These are phyloP conservation scores for Drosophila dunni DNA, from an alignment of 1,140 invertebrate species.

Conservation along the genomic window DNA sequence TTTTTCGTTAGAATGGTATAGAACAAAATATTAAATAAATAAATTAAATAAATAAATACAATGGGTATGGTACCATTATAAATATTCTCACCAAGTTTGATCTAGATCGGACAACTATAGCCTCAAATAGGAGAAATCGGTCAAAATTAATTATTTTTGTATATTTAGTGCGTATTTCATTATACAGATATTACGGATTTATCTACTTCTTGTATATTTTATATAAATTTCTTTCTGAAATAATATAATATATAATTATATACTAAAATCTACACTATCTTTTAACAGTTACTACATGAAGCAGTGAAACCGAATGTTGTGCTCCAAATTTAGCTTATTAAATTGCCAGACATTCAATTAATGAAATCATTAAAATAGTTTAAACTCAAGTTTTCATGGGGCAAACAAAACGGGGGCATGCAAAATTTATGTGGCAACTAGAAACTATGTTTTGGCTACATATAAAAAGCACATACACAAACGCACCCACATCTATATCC, in stretches of 20 bases:
- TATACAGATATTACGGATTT: too few relatives aligned
- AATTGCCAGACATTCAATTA: conserved; percentile 57
- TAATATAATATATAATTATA: not conserved
- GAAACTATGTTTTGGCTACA: conserved; percentile 75
- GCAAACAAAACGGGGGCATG: conserved; percentile 42
- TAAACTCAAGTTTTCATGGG: conserved; percentile 65
- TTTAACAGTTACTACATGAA: not conserved
- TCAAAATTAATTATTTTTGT: too few relatives aligned
- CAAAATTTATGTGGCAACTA: conserved; percentile 79
- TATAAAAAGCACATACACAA: conserved; percentile 48
- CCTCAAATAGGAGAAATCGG: too few relatives aligned
- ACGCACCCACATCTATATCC: conserved; percentile 32
- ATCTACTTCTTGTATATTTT: too few relatives aligned
- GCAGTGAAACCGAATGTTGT: conserved; percentile 55
- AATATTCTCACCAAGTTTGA: too few relatives aligned
- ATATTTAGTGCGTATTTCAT: too few relatives aligned
- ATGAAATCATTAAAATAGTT: conserved; percentile 81
- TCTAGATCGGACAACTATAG: too few relatives aligned
- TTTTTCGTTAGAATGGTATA: too few relatives aligned
- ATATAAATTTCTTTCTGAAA: too few relatives aligned
- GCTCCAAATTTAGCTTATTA: conserved; percentile 50
- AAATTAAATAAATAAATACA: too few relatives aligned
- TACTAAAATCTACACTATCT: not conserved
- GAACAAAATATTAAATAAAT: too few relatives aligned
- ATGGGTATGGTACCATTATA: too few relatives aligned